Base-by-base conservation (phyloP, 2,113 vertebrate species). In the Erythrocercus mccallii region DNA sequence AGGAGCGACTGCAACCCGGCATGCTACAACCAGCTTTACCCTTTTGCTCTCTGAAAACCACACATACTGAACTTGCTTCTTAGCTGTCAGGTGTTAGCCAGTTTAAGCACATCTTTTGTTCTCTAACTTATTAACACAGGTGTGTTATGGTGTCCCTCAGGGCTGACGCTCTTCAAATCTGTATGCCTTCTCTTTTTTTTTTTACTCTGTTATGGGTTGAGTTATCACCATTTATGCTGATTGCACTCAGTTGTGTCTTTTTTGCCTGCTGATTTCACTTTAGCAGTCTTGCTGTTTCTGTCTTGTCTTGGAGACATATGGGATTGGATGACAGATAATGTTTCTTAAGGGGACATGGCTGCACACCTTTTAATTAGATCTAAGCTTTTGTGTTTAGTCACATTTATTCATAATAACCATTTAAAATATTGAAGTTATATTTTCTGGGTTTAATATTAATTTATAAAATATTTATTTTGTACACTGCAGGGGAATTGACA, bases 191-290 rank as follows among this genome's bases (percentile, higher is more conserved):
- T 37, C 88, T 96, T 92, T 95, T 89, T 86, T 95, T 86, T 95
- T 96, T 96, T 94, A 66, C 91, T 94, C 73, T 68, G 87, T 97
- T 96, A 94, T 45, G 47, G 64, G 70, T 78, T 96, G 94, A 94
- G 90, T 96, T 95, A 96, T 96, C 88, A 61, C 79, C 90, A 40
- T 92, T 90, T 83, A 62, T 86, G 62, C 77, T 95, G 91, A 88
- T 96, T 97, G 92, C 82, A 84, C 89, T 90, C 94, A 71, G 79
- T 94, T 95, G 83, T 84, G 64, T 58, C 88, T 92, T 95, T 94
- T 94, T 95, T 93, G 89, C 95, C 91, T 96, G 92, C 86, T 97
- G 90, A 90, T 95, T 97, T 95, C 80, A 65, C 84, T 95, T 95
- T 70, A 88, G 68, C 88, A 86, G 45, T 80, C 95, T 97, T 92